A percentile compares a stretch with the other conserved stretches of the same genome.
Conservation (phyloP, 2,888 invertebrate genomes). For the Stenurella melanura region DNA sequence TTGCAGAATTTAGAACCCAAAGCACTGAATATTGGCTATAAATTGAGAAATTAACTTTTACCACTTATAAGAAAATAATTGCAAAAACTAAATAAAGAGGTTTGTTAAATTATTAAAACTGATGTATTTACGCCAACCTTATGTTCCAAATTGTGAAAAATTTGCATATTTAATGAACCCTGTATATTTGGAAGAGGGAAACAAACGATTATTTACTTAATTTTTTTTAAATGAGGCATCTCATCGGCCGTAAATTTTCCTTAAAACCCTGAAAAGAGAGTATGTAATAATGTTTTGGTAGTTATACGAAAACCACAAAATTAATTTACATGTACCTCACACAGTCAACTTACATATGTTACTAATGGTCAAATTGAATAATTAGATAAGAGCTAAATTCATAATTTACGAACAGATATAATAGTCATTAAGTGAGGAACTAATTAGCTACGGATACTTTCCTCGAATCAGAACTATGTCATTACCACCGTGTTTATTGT, state of each 20-base stretch:
- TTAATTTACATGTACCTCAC: constrained; percentile 7
- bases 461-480: no score
- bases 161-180: constrained; percentile 34
- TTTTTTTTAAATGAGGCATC: constrained; percentile 1
- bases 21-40: not conserved
- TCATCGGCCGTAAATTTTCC: not conserved
- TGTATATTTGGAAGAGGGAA: not conserved
- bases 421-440: no score
- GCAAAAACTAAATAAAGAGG: constrained; percentile 30
- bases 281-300: not conserved
- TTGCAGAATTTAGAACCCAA: not conserved
- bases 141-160: constrained; percentile 28
- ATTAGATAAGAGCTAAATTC: not conserved
- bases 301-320: not conserved
- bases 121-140: constrained; percentile 31
- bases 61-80: constrained; percentile 8
- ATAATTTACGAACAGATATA: not conserved
- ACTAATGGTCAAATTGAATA: not conserved
- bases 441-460: no score
- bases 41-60: constrained; percentile 11
- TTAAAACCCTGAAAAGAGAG: not conserved
- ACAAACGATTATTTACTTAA: constrained; percentile 14
- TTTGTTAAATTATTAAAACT: constrained; percentile 16
- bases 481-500: no score
- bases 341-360: not conserved